Evolutionary conservation across 2,113 vertebrate genomes (phyloP).

Genomic region (Ariopsis seemanni): DNA sequence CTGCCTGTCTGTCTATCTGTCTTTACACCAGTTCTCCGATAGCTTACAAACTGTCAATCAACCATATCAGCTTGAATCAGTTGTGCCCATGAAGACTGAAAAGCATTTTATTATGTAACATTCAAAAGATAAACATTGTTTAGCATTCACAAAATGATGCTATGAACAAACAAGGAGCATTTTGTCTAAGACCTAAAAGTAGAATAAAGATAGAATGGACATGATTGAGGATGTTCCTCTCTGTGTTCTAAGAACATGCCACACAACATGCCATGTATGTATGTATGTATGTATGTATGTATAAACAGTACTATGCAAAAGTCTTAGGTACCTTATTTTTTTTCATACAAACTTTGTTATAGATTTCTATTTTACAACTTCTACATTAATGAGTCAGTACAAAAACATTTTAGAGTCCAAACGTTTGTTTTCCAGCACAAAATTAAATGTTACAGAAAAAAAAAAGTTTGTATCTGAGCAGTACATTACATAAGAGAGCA

Average conservation of each 20-base stretch:
- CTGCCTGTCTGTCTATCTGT: not conserved
- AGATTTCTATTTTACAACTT: no score
- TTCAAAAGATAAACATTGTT: not conserved
- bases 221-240: not conserved
- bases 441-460: no score
- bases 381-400: no score
- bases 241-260: not conserved
- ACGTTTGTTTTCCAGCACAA: no score
- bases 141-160: conserved; percentile 20
- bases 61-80: not conserved
- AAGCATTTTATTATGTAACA: not conserved
- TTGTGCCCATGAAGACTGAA: not conserved
- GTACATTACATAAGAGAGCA: no score
- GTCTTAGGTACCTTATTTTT: no score
- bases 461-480: no score
- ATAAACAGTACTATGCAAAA: no score
- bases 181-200: conserved; percentile 38
- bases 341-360: no score
- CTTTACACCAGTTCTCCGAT: not conserved
- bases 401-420: no score
- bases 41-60: not conserved
- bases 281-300: not conserved
- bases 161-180: not conserved
- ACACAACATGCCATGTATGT: not conserved
- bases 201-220: not conserved